phyloP scores from a whole-genome alignment of 2,113 vertebrate species.

The Dicaeum eximium region DNA sequence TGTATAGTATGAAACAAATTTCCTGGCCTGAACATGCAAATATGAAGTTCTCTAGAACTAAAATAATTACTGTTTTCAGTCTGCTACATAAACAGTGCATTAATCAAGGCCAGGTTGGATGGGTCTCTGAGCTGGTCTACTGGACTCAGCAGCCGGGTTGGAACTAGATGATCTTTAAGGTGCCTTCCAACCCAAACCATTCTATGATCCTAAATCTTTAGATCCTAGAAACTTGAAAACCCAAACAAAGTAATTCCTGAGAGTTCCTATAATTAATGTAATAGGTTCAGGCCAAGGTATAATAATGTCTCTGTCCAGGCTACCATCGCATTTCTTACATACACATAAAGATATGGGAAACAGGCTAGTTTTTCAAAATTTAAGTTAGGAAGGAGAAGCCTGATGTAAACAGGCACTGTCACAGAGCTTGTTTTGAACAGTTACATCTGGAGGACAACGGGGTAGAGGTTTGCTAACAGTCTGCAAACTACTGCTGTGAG shows the following conservation, averaged over 20 bases:
- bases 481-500: background rate
- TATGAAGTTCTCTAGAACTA: background rate
- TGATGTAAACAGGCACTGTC: background rate
- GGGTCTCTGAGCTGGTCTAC: background rate
- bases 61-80: background rate
- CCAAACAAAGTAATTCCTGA: background rate
- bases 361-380: background rate
- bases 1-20: background rate
- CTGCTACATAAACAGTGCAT: background rate
- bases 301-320: background rate
- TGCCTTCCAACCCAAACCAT: background rate
- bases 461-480: background rate
- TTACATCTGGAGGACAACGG: background rate
- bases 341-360: fast-evolving
- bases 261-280: background rate
- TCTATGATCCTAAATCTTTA: background rate
- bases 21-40: background rate
- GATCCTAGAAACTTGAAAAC: background rate
- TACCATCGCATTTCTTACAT: background rate
- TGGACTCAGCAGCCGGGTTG: background rate
- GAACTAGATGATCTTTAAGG: background rate
- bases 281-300: background rate
- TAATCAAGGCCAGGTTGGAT: background rate
- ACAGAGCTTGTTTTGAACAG: background rate
- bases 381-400: background rate